Base-by-base conservation (phyloP, 2,888 invertebrate genomes). In the Nephrotoma appendiculata region DNA sequence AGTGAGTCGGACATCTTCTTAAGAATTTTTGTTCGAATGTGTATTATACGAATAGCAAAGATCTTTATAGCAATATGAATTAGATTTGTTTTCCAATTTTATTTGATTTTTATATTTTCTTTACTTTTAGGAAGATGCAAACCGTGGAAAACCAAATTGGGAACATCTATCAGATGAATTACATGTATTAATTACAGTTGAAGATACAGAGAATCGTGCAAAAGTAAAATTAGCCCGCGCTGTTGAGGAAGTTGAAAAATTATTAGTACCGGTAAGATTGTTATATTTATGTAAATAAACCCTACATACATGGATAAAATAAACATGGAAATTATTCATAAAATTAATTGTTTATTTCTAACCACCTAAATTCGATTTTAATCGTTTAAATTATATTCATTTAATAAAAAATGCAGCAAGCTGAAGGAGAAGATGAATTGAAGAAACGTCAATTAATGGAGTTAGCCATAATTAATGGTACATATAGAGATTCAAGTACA, bases 391-490 rank as follows among this genome's bases (percentile, higher is more conserved):
- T 86, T 85, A 87, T 87, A 87, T 71, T 71, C 19, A 71, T 71
- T 42, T 83, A 85, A 85, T 12, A 43, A 85, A 85, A 85, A 85
- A 88, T 89, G 89, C 93, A 96, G 95, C 96, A 99, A 98, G 98
- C 99, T 88, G 99, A 99, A 92, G 99, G 99, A 88, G 99, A 99
- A 94, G 99, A 99, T 93, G 99, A 99, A 92, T 93, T 99, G 91
- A 99, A 99, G 94, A 99, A 99, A 93, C 95, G 99, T 91, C 99
- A 99, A 93, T 94, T 99, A 90, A 99, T 99, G 99, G 99, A 99
- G 93, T 94, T 99, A 92, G 99, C 99, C 90, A 99, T 99, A 90
- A 99, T 99, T 91, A 99, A 99, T 92, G 99, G 99, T 91, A 99
- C 99, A 87, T 99, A 99, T 94, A 95, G 99, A 91, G 98, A 99